phyloP scores from a whole-genome alignment of 1,140 invertebrate genomes.

The Carcinoscorpius rotundicauda region DNA sequence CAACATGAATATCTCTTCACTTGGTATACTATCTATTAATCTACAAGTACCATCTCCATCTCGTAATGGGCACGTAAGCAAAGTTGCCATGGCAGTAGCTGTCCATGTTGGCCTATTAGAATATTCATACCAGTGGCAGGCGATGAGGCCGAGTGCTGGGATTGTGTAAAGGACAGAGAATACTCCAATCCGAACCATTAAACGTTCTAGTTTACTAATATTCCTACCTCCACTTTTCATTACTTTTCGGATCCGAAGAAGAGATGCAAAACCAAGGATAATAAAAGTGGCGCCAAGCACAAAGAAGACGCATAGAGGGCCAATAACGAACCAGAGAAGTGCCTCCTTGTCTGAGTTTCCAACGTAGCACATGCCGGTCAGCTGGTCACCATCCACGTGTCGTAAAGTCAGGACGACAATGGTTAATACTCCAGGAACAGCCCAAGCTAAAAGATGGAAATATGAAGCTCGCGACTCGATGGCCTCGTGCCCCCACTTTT shows the following conservation, averaged over 20 bases:
- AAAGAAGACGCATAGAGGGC: constrained; percentile 39
- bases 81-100: constrained; percentile 64
- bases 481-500: constrained; percentile 98
- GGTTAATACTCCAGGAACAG: constrained; percentile 58
- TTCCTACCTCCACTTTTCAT: constrained; percentile 90
- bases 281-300: constrained; percentile 37
- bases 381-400: constrained; percentile 68
- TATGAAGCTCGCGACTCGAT: constrained; percentile 78
- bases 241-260: constrained; percentile 46
- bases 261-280: constrained; percentile 40
- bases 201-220: constrained; percentile 90
- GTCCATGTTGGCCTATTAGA: constrained; percentile 72
- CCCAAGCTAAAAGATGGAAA: constrained; percentile 73
- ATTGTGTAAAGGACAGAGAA: constrained; percentile 91
- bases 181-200: constrained; percentile 94
- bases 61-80: too few species aligned
- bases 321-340: constrained; percentile 40
- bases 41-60: constrained; percentile 5
- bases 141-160: constrained; percentile 82
- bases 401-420: constrained; percentile 75
- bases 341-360: constrained; percentile 71
- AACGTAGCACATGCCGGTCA: constrained; percentile 78
- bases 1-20: constrained; percentile 36
- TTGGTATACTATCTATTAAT: constrained; percentile 33
- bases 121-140: constrained; percentile 85